Conservation (phyloP, 2,888 invertebrate genomes). For the Brachynemurus nebulosus region DNA sequence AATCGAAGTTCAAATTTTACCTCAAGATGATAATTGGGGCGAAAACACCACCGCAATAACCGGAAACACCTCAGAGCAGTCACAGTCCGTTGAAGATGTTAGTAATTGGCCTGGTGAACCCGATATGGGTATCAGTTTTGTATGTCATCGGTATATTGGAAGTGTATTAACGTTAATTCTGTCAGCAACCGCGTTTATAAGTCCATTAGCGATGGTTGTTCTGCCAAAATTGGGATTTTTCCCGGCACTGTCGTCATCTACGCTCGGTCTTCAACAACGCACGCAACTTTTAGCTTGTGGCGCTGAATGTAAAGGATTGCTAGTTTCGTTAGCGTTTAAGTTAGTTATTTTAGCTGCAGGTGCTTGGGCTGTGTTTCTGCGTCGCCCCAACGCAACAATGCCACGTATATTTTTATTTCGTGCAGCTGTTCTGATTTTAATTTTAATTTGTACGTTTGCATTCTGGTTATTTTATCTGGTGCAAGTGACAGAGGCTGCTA, state of each 20-base stretch:
- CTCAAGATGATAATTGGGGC: slow-evolving; percentile 98
- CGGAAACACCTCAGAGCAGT: slow-evolving; percentile 91
- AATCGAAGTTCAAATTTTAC: slow-evolving; percentile 90
- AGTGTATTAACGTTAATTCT: slow-evolving; percentile 66
- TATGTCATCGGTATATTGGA: slow-evolving; percentile 73
- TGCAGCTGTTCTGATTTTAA: slow-evolving; percentile 74
- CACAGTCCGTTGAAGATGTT: slow-evolving; percentile 84
- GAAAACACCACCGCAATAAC: slow-evolving; percentile 96
- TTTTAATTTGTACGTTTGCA: slow-evolving; percentile 84
- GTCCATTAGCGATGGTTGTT: slow-evolving; percentile 90
- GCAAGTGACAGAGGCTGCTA: slow-evolving; percentile 69
- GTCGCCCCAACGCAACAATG: slow-evolving; percentile 71
- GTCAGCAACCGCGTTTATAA: slow-evolving; percentile 72
- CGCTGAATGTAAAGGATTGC: slow-evolving; percentile 85
- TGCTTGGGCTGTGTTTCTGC: slow-evolving; percentile 83
- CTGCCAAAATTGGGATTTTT: slow-evolving; percentile 82
- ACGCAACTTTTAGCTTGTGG: slow-evolving; percentile 67
- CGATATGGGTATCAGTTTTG: slow-evolving; percentile 55
- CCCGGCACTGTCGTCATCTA: slow-evolving; percentile 52
- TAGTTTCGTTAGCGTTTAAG: slow-evolving; percentile 85
- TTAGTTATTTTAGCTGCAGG: slow-evolving; percentile 77
- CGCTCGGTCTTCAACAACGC: slow-evolving; percentile 53
- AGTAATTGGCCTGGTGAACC: slow-evolving; percentile 66
- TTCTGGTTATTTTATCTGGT: slow-evolving; percentile 98
- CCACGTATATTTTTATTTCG: slow-evolving; percentile 86